phyloP scores from a whole-genome alignment of 2,888 invertebrate species.

The Gastrophysa polygoni region DNA sequence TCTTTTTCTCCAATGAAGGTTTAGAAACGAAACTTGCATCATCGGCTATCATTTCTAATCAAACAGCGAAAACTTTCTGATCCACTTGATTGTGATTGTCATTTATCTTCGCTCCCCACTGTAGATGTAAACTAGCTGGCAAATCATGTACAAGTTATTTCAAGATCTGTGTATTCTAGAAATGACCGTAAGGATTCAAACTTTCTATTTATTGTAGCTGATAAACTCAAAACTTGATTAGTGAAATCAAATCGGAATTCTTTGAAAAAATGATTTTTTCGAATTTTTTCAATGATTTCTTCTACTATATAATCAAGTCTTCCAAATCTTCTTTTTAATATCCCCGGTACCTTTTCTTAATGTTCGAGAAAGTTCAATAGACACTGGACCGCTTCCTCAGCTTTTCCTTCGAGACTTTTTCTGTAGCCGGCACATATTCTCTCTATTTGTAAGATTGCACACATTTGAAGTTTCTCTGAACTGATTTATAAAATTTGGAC shows the following conservation, averaged over 20 bases:
- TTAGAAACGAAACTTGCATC: background rate
- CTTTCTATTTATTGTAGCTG: background rate
- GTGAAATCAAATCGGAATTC: background rate
- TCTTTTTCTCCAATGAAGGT: background rate
- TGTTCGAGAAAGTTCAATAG: background rate
- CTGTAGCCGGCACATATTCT: background rate
- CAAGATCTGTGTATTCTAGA: background rate
- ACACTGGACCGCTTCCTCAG: background rate
- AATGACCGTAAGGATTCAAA: background rate
- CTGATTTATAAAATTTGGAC: conserved; percentile 4
- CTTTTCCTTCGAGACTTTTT: background rate
- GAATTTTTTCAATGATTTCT: background rate
- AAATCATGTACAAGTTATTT: background rate
- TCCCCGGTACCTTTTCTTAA: background rate
- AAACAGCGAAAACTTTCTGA: background rate
- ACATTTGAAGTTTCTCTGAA: conserved; percentile 6
- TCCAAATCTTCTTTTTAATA: background rate
- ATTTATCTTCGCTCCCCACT: background rate
- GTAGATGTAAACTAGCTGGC: background rate
- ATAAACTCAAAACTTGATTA: background rate
- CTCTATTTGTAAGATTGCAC: background rate
- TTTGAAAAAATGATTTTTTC: too few species aligned
- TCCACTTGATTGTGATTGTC: background rate
- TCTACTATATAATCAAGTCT: background rate
- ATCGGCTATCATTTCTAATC: background rate